Evolutionary conservation across 2,113 vertebrate genomes (phyloP).

Genomic region (Pholis gunnellus): DNA sequence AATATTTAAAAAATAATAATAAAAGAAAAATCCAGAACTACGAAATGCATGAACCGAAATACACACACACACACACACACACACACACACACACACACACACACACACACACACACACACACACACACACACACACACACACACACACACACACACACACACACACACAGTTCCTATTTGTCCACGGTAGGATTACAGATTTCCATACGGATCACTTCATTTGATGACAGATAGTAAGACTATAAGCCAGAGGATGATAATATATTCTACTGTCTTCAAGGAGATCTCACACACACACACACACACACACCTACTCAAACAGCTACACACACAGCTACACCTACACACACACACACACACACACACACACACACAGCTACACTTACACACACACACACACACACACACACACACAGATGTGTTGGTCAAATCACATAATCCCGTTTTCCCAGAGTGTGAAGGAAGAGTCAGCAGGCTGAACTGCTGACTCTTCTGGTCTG

Average conservation of each 20-base stretch:
- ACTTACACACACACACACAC: background rate
- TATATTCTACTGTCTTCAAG: background rate
- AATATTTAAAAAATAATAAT: no score
- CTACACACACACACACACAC: background rate
- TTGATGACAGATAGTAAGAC: constrained; percentile 30
- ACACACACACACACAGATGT: background rate
- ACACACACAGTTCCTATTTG: background rate
- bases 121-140: constrained; percentile 18
- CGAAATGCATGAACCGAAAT: no score
- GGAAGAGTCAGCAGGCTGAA: constrained; percentile 6
- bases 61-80: background rate
- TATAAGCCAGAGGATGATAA: constrained; percentile 19
- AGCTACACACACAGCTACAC: background rate
- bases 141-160: constrained; percentile 18
- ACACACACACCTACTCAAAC: background rate
- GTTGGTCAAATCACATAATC: background rate
- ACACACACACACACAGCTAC: background rate
- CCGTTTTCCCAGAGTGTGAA: background rate
- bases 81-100: constrained; percentile 19
- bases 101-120: background rate
- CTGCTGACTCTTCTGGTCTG: no score
- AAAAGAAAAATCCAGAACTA: no score
- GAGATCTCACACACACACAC: background rate
- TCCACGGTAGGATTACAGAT: constrained; percentile 25
- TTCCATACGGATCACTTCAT: constrained; percentile 39